These are phyloP conservation scores for Haliclona indistincta DNA, from an alignment of 37 sponge, comb jelly and placozoan species.

Conservation along the genomic window DNA sequence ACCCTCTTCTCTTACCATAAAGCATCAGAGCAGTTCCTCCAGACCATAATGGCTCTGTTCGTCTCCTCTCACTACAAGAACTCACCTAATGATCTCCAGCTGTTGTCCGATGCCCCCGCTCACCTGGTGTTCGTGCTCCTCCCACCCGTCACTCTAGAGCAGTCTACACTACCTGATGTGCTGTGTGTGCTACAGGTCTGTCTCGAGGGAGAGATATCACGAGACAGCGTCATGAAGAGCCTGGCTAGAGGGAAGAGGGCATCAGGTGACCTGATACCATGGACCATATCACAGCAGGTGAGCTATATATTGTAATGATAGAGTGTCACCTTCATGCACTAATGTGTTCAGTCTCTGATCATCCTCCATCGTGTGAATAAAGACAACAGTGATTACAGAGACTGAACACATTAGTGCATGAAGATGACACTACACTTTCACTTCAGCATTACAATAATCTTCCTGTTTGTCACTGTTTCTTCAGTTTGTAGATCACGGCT, in stretches of 20 bases:
- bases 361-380: no score
- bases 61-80: constrained; percentile 99
- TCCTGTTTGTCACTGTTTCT: no score
- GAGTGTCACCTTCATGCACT: no score
- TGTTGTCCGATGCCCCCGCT: constrained; percentile 97
- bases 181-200: constrained; percentile 97
- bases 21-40: constrained; percentile 94
- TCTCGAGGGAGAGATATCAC: constrained; percentile 89
- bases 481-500: constrained; percentile 90
- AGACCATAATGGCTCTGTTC: constrained; percentile 89
- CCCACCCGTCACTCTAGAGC: constrained; percentile 63
- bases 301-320: no score
- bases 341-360: no score
- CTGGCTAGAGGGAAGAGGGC: constrained; percentile 81
- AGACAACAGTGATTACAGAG: no score
- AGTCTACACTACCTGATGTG: constrained; percentile 87
- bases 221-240: constrained; percentile 54
- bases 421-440: no score
- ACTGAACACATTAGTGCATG: no score
- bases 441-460: no score
- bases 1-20: constrained; percentile 93
- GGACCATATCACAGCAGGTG: constrained; percentile 96
- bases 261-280: constrained; percentile 97
- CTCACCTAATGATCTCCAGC: constrained; percentile 98
- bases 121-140: constrained; percentile 93